Base-by-base conservation (phyloP, 2,113 vertebrate genomes). In the Catharus bicknelli region DNA sequence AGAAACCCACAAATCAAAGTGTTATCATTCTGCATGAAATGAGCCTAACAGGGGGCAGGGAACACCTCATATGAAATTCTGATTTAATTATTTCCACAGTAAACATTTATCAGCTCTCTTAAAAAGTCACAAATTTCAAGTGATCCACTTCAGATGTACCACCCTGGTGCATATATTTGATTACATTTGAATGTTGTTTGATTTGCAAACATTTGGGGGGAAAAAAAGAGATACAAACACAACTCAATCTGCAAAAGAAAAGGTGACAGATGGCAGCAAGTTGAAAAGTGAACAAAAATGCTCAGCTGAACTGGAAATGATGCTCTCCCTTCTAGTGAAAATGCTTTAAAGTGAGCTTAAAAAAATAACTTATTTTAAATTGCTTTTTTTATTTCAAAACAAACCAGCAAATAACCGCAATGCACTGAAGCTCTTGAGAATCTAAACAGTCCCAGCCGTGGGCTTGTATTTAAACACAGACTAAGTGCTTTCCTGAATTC, bases 71-170 rank as follows among this genome's bases (percentile, higher is more conserved):
- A 89, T 90, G 95, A 96, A 97, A 97, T 95, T 95, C 95, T 88
- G 95, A 97, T 95, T 96, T 96, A 96, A 97, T 96, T 97, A 96
- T 93, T 94, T 95, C 92, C 82, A 86, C 10, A 93, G 86, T 85
- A 95, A 97, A 96, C 90, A 97, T 90, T 95, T 96, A 95, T 84
- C 95, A 95, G 66, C 27, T 93, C 93, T 94, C 85, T 95, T 58
- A 86, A 96, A 95, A 96, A 97, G 95, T 93, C 88, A 95, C 76
- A 53, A 94, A 97, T 97, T 96, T 96, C 83, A 95, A 96, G 95
- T 88, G 62, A 96, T 95, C 85, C 95, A 88, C 92, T 96, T 91
- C 93, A 96, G 94, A 97, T 82, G 77, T 83, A 94, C 86, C 92
- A 88, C 86, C 94, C 80, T 34, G 50, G 50, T 94, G 81, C 92